phyloP scores from a whole-genome alignment of 2,888 invertebrate genomes.

The Chloroclystis v-ata region DNA sequence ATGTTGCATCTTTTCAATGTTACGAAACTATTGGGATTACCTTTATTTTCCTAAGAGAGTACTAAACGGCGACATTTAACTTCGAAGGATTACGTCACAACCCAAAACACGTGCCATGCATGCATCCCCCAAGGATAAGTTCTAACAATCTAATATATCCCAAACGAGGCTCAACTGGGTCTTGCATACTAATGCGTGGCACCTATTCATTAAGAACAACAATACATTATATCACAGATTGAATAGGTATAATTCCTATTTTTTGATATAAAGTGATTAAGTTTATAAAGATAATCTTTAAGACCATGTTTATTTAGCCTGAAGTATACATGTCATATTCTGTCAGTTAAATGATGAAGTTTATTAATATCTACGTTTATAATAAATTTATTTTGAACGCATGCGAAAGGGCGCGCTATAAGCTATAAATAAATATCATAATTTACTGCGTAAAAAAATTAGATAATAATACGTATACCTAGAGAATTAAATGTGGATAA shows the following conservation, averaged over 20 bases:
- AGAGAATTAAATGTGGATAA: too few relatives aligned
- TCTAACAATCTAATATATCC: constrained; percentile 22
- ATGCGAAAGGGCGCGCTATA: too few relatives aligned
- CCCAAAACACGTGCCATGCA: constrained; percentile 35
- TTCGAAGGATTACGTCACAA: constrained; percentile 36
- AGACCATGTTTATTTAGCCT: too few relatives aligned
- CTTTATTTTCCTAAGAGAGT: neutral
- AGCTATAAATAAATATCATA: constrained; percentile 17
- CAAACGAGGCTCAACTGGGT: constrained; percentile 17
- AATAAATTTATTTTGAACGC: too few relatives aligned
- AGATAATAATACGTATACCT: too few relatives aligned
- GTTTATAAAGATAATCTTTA: too few relatives aligned
- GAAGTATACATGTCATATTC: too few relatives aligned
- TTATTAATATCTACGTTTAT: too few relatives aligned
- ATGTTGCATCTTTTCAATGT: constrained; percentile 27
- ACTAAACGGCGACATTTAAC: constrained; percentile 31
- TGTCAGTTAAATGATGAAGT: too few relatives aligned
- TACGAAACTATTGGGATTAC: constrained; percentile 35
- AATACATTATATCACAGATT: neutral
- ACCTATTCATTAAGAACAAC: constrained; percentile 7
- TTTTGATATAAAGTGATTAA: too few relatives aligned
- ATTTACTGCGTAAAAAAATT: too few relatives aligned
- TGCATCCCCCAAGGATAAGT: constrained; percentile 26
- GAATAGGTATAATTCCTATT: too few relatives aligned
- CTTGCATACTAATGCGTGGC: constrained; percentile 19